Evolutionary conservation across 2,797 vertebrate species (phyloP).

Genomic region (Rhabdophis nuchalis): DNA sequence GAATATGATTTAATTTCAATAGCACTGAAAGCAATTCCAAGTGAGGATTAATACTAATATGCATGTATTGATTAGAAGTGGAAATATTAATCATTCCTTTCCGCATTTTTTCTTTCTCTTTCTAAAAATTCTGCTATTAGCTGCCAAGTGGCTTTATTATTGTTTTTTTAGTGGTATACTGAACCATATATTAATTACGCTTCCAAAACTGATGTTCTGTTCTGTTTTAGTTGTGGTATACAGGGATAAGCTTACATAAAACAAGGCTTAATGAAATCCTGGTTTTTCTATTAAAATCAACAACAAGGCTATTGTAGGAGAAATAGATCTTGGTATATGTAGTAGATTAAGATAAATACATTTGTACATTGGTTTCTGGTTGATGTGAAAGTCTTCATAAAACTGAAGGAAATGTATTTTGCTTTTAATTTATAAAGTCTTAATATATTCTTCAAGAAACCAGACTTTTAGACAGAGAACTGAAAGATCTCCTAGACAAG

Average conservation of each 20-base stretch:
- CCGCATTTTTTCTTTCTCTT: neutral
- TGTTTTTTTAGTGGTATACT: neutral
- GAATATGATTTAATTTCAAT: neutral
- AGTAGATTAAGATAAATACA: neutral
- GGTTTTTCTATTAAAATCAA: neutral
- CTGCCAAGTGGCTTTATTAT: neutral
- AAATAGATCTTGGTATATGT: no score
- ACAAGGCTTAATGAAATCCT: neutral
- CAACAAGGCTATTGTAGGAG: neutral
- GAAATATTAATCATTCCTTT: neutral
- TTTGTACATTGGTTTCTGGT: neutral
- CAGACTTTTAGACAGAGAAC: slow-evolving; percentile 49
- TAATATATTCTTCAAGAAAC: neutral
- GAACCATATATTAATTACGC: neutral
- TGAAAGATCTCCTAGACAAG: slow-evolving; percentile 37
- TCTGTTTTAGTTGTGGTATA: neutral
- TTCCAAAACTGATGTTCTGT: neutral
- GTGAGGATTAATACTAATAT: neutral
- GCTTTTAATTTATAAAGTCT: neutral
- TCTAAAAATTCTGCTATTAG: neutral
- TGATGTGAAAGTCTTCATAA: neutral
- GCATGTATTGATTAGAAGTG: neutral
- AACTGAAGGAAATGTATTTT: neutral
- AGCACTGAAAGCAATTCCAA: neutral
- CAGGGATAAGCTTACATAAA: neutral